Base-by-base conservation (phyloP, 2,113 vertebrate species). In the Theropithecus gelada region DNA sequence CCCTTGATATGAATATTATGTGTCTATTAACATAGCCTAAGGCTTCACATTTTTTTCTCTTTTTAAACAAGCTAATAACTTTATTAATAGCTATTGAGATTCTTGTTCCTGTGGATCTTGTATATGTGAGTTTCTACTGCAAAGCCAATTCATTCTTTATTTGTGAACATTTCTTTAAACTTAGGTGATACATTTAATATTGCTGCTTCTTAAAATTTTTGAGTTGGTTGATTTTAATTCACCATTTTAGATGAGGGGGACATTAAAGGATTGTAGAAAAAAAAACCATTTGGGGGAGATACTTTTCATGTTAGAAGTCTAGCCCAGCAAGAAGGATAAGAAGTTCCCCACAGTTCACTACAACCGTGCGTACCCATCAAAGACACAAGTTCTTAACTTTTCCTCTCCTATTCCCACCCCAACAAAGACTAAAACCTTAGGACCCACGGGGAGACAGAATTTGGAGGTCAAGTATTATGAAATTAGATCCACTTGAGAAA, bases 81-180 rank as follows among this genome's bases (percentile, higher is more conserved):
- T 57, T 59, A 66, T 48, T 84, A 14, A 55, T 76, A 85, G 25
- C 17, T 23, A 38, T 32, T 68, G 57, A 48, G 14, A 84, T 68
- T 78, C 30, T 57, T 81, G 8, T 85, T 85, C 48, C 11, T 55
- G 20, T 76, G 12, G 22, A 25, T 90, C 18, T 83, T 83, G 2
- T 83, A 64, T 70, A 70, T 43, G 6, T n/a, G 11, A 76, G 25
- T 2, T 32, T 59, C 40, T 85, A 59, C 38, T 57, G 43, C 43
- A 78, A 66, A 84, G 38, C 40, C 8, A 45, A 68, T 30, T 48
- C n/a, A 76, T 84, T 89, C 14, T 75, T 81, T 76, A 87, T 70
- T 72, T 73, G 25, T 83, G 57, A 76, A 83, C 16, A 12, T 35
- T 25, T 43, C 52, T 82, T 78, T 14, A 68, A 55, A 70, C 9